A percentile compares a stretch with the other conserved stretches of the same genome.
phyloP scores from a whole-genome alignment of 2,888 invertebrate species.

The Selenia dentaria region DNA sequence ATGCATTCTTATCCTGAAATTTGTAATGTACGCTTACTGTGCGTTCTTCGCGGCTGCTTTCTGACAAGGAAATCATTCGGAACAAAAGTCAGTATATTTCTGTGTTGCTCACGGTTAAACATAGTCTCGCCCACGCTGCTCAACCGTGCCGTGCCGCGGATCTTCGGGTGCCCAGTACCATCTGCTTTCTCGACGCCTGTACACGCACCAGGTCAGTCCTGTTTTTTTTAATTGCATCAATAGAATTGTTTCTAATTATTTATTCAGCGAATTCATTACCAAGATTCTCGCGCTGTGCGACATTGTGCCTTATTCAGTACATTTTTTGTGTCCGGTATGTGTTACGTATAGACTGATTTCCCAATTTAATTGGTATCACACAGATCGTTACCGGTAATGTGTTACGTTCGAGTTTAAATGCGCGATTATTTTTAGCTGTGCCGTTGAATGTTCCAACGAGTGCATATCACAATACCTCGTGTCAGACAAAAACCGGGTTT shows the following conservation, averaged over 20 bases:
- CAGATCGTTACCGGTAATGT: conserved; percentile 42
- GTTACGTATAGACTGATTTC: conserved; percentile 23
- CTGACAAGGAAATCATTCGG: conserved; percentile 68
- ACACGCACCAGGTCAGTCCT: conserved; percentile 77
- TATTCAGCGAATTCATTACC: conserved; percentile 52
- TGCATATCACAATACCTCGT: conserved; percentile 76
- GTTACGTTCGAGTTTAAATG: conserved; percentile 50
- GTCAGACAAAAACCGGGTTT: conserved; percentile 79
- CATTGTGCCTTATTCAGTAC: conserved; percentile 25
- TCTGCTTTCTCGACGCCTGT: conserved; percentile 68
- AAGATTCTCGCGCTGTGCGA: conserved; percentile 56
- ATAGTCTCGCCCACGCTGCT: conserved; percentile 76
- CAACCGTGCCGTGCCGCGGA: conserved; percentile 52
- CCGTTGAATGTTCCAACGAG: conserved; percentile 60
- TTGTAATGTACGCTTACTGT: conserved; percentile 37
- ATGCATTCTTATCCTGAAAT: conserved; percentile 31
- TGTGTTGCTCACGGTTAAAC: conserved; percentile 81
- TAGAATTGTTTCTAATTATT: conserved; percentile 2
- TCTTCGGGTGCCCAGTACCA: conserved; percentile 65
- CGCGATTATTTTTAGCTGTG: conserved; percentile 65
- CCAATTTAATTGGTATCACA: conserved; percentile 35
- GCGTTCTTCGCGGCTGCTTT: conserved; percentile 48
- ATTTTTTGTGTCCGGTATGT: conserved; percentile 27
- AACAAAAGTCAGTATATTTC: conserved; percentile 82
- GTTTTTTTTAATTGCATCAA: conserved; percentile 31